Evolutionary conservation across 2,797 vertebrate genomes (phyloP), one percentile per base, ranked within the genome.

Genomic region (Aeoliscus strigatus): DNA sequence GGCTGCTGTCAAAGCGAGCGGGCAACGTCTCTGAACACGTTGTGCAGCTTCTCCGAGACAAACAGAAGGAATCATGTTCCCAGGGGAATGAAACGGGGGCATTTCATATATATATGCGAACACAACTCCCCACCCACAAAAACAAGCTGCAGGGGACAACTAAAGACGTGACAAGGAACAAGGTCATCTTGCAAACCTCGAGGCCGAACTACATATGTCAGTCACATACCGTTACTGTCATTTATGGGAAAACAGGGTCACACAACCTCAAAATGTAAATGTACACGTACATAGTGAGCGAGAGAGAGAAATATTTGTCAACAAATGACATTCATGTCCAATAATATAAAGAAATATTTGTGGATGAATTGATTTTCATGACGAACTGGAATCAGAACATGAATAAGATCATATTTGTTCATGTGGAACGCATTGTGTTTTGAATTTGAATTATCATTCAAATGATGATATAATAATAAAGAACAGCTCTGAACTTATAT

Each of bases 181-280:
- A 62, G 70, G 66, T 54, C 58, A 37, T 16, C 28, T 17, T 36
- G n/a, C n/a, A n/a, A 55, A 82, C 74, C 78, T 51, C 49, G 4
- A 65, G 70, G 59, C 34, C 26, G 12, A 4, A 27, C 64, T 53
- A 34, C 64, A 68, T 62, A 74, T 75, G 73, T 67, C 72, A 75
- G 53, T 60, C 56, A 59, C 69, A 63, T 28, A 27, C 45, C 73
- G 75, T 74, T 79, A 41, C 40, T 63, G 35, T 77, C 51, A 55
- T 52, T 65, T 67, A 55, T 33, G 5, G 11, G 9, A 41, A 68
- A 63, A 60, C 2, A 27, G 37, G 69, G 52, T 51, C 61, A 61
- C 12, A 13, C 38, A 55, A 39, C 34, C 28, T 5, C 10, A 27
- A 12, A 32, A 28, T 26, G 58, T 29, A 44, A 25, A 49, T 36